phyloP scores from a whole-genome alignment of 2,888 invertebrate genomes.

The Conomelus anceps region DNA sequence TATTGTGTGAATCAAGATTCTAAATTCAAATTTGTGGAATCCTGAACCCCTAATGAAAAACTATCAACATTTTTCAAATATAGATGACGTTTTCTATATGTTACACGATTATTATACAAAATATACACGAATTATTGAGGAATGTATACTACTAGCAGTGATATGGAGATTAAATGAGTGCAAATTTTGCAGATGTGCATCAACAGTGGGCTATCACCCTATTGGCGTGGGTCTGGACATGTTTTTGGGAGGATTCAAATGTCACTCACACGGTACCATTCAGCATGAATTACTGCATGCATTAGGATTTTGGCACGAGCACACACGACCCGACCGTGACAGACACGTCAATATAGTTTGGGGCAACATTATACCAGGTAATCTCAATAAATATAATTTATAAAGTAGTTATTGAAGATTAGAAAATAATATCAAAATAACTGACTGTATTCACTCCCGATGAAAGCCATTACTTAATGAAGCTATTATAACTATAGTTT shows the following conservation, averaged over 20 bases:
- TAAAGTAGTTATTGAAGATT: too few relatives aligned
- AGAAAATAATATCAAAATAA: too few relatives aligned
- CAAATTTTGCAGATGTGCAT: constrained; percentile 35
- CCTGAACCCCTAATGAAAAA: too few relatives aligned
- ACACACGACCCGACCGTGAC: constrained; percentile 38
- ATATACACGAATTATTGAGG: not conserved
- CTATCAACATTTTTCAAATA: too few relatives aligned
- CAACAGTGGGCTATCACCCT: constrained; percentile 35
- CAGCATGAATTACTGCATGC: constrained; percentile 39
- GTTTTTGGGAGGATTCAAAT: constrained; percentile 35
- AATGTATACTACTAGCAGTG: too few relatives aligned
- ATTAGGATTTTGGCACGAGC: constrained; percentile 40
- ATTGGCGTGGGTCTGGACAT: constrained; percentile 33
- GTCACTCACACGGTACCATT: constrained; percentile 36
- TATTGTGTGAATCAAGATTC: too few relatives aligned
- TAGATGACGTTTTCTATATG: too few relatives aligned
- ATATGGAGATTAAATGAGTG: not conserved
- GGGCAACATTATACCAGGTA: constrained; percentile 37
- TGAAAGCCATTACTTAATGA: not conserved
- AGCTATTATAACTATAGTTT: too few relatives aligned
- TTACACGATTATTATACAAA: too few relatives aligned
- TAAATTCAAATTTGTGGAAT: too few relatives aligned
- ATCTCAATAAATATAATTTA: too few relatives aligned
- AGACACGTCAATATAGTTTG: constrained; percentile 36
- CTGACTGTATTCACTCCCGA: not conserved